Conservation (phyloP, 2,113 vertebrate species). For the Beaufortia kweichowensis region DNA sequence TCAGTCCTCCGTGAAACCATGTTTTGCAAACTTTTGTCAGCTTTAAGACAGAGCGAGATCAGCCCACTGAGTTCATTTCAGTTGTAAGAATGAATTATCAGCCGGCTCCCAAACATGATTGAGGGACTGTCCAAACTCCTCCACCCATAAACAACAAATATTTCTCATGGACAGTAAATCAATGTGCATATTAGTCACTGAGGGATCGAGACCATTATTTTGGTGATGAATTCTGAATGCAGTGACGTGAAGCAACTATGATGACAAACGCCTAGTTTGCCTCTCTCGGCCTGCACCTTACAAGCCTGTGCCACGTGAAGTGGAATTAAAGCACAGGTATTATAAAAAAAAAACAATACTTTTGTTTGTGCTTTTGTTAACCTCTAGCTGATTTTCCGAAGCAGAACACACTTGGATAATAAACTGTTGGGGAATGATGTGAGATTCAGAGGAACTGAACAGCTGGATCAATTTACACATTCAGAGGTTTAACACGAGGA, state of each 20-base stretch:
- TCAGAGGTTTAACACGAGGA: not conserved
- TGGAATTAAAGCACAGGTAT: constrained; percentile 26
- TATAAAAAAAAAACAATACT: not conserved
- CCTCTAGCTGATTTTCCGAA: constrained; percentile 12
- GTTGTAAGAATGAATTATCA: constrained; percentile 4
- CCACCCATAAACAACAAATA: constrained; percentile 60
- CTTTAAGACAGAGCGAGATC: not conserved
- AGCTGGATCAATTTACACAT: constrained; percentile 22
- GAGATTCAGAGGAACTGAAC: constrained; percentile 33
- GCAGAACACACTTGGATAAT: constrained; percentile 9
- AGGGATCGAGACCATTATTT: constrained; percentile 64
- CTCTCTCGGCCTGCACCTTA: constrained; percentile 12
- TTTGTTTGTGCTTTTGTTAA: not conserved
- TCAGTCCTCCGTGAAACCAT: not conserved
- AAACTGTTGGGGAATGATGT: not conserved
- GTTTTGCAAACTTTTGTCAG: not conserved
- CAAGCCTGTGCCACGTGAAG: constrained; percentile 1
- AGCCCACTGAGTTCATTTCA: constrained; percentile 17
- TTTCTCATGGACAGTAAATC: constrained; percentile 68
- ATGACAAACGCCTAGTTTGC: constrained; percentile 60
- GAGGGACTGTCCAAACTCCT: constrained; percentile 44
- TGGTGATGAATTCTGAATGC: constrained; percentile 62
- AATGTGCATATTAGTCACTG: constrained; percentile 64
- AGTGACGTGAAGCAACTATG: constrained; percentile 63
- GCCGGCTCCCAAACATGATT: constrained; percentile 34